Conservation (phyloP, 2,888 invertebrate species). For the Platynereis dumerilii region DNA sequence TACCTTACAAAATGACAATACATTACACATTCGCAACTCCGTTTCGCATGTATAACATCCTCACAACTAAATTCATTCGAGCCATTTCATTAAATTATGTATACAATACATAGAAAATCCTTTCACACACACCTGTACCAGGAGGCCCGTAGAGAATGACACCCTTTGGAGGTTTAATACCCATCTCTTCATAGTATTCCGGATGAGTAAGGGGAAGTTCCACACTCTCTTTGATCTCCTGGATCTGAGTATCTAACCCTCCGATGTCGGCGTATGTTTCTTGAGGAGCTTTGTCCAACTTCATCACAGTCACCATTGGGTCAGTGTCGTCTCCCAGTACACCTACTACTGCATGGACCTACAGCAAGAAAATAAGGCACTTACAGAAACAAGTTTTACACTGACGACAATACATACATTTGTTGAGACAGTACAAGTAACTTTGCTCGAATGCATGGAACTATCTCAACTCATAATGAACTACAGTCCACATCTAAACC, state of each 20-base stretch:
- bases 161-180: slow-evolving; percentile 98
- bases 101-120: too few species aligned
- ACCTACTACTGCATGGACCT: slow-evolving; percentile 98
- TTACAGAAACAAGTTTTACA: too few species aligned
- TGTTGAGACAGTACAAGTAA: too few species aligned
- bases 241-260: slow-evolving; percentile 95
- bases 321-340: slow-evolving; percentile 99
- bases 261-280: slow-evolving; percentile 99
- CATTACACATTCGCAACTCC: too few species aligned
- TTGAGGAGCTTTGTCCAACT: slow-evolving; percentile 98
- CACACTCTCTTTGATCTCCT: slow-evolving; percentile 97
- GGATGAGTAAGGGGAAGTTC: slow-evolving; percentile 98
- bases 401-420: too few species aligned
- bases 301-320: slow-evolving; percentile 99
- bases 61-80: too few species aligned
- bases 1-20: too few species aligned
- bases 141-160: slow-evolving; percentile 98
- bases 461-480: too few species aligned
- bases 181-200: slow-evolving; percentile 99
- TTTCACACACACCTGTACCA: slow-evolving; percentile 89
- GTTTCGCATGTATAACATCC: too few species aligned
- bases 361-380: slow-evolving; percentile 17
- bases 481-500: too few species aligned
- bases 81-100: too few species aligned
- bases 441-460: too few species aligned